phyloP scores from a whole-genome alignment of 2,888 invertebrate genomes.

The Nephrotoma flavescens region DNA sequence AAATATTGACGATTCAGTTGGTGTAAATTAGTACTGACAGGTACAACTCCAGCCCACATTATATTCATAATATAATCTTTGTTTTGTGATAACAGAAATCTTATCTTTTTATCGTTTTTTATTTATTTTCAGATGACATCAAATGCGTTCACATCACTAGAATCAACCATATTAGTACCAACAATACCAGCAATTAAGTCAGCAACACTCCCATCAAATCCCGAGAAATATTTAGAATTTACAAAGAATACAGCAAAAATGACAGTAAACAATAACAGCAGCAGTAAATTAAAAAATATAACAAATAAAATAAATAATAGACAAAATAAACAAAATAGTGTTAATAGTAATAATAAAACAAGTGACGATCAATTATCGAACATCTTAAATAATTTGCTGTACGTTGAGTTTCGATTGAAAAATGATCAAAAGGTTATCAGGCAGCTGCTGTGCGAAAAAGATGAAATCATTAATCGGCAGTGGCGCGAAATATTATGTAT shows the following conservation, averaged over 20 bases:
- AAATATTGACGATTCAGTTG: not conserved
- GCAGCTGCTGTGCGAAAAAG: constrained; percentile 26
- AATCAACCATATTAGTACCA: constrained; percentile 1
- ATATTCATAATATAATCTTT: not conserved
- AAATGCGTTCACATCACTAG: not conserved
- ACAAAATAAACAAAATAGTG: not conserved
- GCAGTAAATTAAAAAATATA: not conserved
- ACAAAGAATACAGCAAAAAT: not conserved
- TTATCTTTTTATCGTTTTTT: not conserved
- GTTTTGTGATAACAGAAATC: not conserved
- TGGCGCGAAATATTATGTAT: constrained; percentile 24
- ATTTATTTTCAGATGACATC: not conserved
- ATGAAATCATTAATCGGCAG: constrained; percentile 14
- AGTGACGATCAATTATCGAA: constrained; percentile 27
- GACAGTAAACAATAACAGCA: not conserved
- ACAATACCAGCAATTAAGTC: not conserved
- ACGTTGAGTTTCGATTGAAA: constrained; percentile 29
- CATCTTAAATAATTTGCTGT: constrained; percentile 29
- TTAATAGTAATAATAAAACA: constrained; percentile 15
- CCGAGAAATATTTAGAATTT: not conserved
- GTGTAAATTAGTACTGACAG: not conserved
- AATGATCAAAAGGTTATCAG: constrained; percentile 29
- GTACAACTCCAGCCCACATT: not conserved
- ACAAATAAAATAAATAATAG: constrained; percentile 1
- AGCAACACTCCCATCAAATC: not conserved